Conservation (phyloP, 2,797 vertebrate species). For the Clamator glandarius region DNA sequence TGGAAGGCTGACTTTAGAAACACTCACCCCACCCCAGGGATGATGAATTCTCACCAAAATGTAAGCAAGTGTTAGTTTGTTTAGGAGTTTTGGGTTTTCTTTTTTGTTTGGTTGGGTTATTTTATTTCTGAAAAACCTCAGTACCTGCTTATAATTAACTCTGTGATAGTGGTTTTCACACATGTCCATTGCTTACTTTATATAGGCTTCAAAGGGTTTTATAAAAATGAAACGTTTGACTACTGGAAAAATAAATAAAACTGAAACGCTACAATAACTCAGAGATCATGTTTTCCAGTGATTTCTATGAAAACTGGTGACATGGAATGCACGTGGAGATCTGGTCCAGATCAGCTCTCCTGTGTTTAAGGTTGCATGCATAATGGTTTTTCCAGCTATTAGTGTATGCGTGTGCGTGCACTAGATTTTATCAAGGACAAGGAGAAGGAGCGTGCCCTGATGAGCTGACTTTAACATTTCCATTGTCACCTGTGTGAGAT, state of each 20-base stretch:
- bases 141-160: conserved; percentile 31
- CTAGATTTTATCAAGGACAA: not conserved
- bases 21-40: not conserved
- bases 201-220: not conserved
- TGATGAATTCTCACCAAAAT: not conserved
- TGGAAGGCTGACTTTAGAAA: not conserved
- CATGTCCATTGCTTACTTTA: not conserved
- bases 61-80: not conserved
- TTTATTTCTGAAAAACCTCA: conserved; percentile 11
- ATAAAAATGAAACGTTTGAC: not conserved
- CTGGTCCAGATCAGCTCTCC: not conserved
- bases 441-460: not conserved
- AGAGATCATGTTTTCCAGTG: not conserved
- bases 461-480: not conserved
- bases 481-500: not conserved
- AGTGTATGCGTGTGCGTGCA: not conserved
- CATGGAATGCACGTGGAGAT: not conserved
- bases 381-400: not conserved
- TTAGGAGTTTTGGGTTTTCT: too few species aligned
- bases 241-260: conserved; percentile 23
- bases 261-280: not conserved
- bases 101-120: not conserved
- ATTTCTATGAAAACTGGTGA: not conserved
- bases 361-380: not conserved
- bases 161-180: not conserved